Evolutionary conservation across 2,797 vertebrate species (phyloP), one percentile per base, ranked within the genome.

Genomic region (Phataginus tetradactyla): DNA sequence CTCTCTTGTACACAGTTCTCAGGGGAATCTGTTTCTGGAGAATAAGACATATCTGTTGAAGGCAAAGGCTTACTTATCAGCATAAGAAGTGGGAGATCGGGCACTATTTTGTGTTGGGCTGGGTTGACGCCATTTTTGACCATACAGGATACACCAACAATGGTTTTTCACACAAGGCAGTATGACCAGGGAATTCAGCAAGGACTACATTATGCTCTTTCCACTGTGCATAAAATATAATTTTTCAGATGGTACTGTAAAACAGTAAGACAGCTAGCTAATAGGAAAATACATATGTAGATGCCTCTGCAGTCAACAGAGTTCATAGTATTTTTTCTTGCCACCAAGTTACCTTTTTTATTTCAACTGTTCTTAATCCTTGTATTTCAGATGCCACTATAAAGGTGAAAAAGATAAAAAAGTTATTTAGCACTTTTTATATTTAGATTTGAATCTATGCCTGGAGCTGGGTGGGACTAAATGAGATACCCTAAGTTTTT

Each of bases 311-410:
- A 89, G 39, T 75, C n/a, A 80, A 59, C 5, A 71, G 20, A 39
- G 14, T 94, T 87, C 75, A 42, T 5, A 71, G 2, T 57, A 6
- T 25, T 95, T 95, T 39, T 95, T 39, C 72, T 88, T 18, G 57
- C 21, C 14, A 90, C 14, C 45, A 87, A 94, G 96, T 98, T 98
- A 99, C 99, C 99, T 99, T 99, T 66, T 99, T 99, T 97, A 99
- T 99, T 98, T 99, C 99, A 6, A 99, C 99, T 15, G 98, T 99
- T 97, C 99, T 99, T 97, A 99, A 94, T 94, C 99, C 99, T 79
- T 99, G 99, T 97, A 99, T 99, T 98, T 99, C 99, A 77, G 98
- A 98, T 92, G 98, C 98, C 99, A 98, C 78, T 97, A 96, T 95
- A 87, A 97, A 98, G 96, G 12, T 29, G 85, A 85, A 97, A 85